Conservation (phyloP, 2,888 invertebrate species). For the Taphrorychus bicolor region DNA sequence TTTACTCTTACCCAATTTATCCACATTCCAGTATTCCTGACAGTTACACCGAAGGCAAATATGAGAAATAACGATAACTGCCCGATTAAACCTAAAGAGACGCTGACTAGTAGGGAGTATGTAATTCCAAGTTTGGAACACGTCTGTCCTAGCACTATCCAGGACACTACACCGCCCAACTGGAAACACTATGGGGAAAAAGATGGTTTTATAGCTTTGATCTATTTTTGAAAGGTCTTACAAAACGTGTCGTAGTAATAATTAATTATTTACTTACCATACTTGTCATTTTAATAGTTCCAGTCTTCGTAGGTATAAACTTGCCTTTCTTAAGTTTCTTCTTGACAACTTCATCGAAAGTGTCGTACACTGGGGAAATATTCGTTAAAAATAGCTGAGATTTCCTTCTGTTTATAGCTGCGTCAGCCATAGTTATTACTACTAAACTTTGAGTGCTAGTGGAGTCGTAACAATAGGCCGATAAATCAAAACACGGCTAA, state of each 20-base stretch:
- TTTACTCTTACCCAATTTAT: conserved; percentile 35
- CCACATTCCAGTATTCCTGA: conserved; percentile 43
- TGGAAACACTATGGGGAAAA: no score
- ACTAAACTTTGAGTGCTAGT: background rate
- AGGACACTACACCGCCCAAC: conserved; percentile 27
- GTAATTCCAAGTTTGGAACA: conserved; percentile 33
- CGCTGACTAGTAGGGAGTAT: conserved; percentile 37
- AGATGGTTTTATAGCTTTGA: no score
- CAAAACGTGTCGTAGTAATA: no score
- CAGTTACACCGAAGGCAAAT: conserved; percentile 42
- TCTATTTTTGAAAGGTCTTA: no score
- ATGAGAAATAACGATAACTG: conserved; percentile 40
- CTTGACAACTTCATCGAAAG: conserved; percentile 47
- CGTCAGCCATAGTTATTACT: conserved; percentile 38
- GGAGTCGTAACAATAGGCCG: background rate
- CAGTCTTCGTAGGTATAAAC: conserved; percentile 48
- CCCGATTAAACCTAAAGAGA: conserved; percentile 26
- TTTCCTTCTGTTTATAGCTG: conserved; percentile 42
- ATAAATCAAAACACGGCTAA: background rate
- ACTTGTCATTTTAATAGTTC: conserved; percentile 47
- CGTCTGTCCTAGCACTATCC: conserved; percentile 17
- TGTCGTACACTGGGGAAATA: conserved; percentile 44
- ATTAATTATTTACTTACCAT: no score
- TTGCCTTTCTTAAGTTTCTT: conserved; percentile 48
- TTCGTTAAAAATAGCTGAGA: conserved; percentile 44